These are phyloP conservation scores for Gastracanthus pulcherrimus DNA, from an alignment of 2,888 invertebrate species.

Conservation along the genomic window DNA sequence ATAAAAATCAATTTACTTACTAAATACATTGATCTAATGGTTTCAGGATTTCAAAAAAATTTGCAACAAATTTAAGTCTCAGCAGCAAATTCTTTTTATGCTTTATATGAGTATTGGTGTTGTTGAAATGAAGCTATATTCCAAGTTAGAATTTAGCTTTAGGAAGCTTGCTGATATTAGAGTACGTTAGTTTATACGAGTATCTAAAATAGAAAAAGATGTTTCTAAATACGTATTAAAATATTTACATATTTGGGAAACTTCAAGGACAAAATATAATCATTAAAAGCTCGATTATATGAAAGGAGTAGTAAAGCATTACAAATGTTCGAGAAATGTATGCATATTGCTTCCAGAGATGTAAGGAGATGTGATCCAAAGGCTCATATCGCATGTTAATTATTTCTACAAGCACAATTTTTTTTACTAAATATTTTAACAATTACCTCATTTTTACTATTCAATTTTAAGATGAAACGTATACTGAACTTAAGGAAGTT, in stretches of 20 bases:
- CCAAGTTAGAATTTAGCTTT: not conserved
- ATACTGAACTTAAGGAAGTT: not conserved
- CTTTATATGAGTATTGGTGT: not conserved
- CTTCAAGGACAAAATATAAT: not conserved
- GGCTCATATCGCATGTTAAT: not conserved
- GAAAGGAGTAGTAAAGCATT: not conserved
- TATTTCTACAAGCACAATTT: not conserved
- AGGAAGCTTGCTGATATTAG: not conserved
- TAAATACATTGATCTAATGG: not conserved
- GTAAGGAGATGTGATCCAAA: constrained; percentile 7
- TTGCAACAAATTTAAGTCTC: not conserved
- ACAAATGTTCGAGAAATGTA: not conserved
- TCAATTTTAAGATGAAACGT: not conserved
- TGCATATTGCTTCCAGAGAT: not conserved
- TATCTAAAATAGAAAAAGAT: no score
- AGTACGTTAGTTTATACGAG: not conserved
- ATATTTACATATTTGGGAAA: not conserved
- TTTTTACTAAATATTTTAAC: no score
- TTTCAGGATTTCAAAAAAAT: not conserved
- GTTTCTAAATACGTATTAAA: no score
- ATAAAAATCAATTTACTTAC: no score
- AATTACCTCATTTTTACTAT: not conserved
- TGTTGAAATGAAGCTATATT: not conserved
- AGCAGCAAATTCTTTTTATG: constrained; percentile 8
- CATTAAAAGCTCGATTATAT: not conserved